Evolutionary conservation across 2,797 vertebrate genomes (phyloP).

Genomic region (Poeciliopsis presidionis): DNA sequence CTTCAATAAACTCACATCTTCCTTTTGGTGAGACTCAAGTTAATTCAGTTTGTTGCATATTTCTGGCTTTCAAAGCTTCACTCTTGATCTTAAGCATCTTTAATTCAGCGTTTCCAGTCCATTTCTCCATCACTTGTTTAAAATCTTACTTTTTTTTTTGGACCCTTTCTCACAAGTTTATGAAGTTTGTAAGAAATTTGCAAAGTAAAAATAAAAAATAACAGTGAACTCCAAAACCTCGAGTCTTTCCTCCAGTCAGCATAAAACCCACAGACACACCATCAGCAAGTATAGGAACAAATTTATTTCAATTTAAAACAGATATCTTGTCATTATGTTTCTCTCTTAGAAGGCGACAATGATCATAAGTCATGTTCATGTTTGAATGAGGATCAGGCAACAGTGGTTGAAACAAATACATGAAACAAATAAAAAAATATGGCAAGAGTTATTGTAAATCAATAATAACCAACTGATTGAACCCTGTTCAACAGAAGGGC

Average conservation of each 20-base stretch:
- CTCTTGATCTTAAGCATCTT: neutral
- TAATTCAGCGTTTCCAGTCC: neutral
- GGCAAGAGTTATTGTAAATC: conserved; percentile 85
- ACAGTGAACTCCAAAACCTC: neutral
- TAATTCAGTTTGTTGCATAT: neutral
- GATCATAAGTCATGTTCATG: conserved; percentile 92
- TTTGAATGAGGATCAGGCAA: conserved; percentile 91
- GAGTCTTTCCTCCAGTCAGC: neutral
- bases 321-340: conserved; percentile 89
- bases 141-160: no score
- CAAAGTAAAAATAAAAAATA: neutral
- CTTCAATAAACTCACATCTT: neutral
- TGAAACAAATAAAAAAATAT: conserved; percentile 85
- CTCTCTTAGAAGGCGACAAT: conserved; percentile 98
- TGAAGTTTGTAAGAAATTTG: neutral
- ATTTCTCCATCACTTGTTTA: no score
- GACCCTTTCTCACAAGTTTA: neutral
- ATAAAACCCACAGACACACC: conserved; percentile 62
- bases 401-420: conserved; percentile 87
- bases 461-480: conserved; percentile 78
- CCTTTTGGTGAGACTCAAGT: neutral
- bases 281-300: conserved; percentile 93
- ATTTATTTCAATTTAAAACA: conserved; percentile 99
- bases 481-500: conserved; percentile 69
- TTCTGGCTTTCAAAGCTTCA: neutral